Percentiles rank a stretch among this genome's conserved stretches.
phyloP scores from a whole-genome alignment of 2,797 vertebrate species.

The Margarornis squamiger region DNA sequence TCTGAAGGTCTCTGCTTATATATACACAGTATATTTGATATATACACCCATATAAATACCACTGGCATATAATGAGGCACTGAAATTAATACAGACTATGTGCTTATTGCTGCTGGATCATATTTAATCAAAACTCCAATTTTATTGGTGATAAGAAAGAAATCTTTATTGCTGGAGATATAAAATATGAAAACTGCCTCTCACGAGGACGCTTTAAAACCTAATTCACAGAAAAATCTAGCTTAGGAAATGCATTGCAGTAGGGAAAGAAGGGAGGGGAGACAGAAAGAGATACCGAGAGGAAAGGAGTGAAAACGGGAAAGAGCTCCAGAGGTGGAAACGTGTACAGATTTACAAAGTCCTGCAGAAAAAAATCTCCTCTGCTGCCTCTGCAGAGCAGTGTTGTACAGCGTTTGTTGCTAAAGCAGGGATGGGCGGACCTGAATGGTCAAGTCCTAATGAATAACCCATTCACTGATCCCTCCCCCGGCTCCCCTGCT shows the following conservation, averaged over 20 bases:
- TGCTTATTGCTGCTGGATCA: conserved; percentile 2
- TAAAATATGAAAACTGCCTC: conserved; percentile 40
- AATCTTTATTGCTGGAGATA: conserved; percentile 40
- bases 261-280: background rate
- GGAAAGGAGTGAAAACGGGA: background rate
- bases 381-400: background rate
- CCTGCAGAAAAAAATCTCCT: background rate
- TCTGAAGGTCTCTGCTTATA: background rate
- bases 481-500: accelerated
- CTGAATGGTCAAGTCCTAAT: background rate
- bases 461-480: background rate
- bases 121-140: conserved; percentile 48
- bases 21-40: conserved; percentile 34
- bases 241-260: background rate
- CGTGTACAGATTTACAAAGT: background rate
- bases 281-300: background rate
- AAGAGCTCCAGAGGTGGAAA: background rate
- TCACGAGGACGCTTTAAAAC: conserved; percentile 29
- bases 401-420: background rate
- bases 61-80: background rate
- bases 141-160: conserved; percentile 25
- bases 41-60: conserved; percentile 29
- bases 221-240: conserved; percentile 21
- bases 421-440: background rate
- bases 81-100: conserved; percentile 36